phyloP scores from a whole-genome alignment of 2,113 vertebrate genomes.

The Paraplagusia blochii region DNA sequence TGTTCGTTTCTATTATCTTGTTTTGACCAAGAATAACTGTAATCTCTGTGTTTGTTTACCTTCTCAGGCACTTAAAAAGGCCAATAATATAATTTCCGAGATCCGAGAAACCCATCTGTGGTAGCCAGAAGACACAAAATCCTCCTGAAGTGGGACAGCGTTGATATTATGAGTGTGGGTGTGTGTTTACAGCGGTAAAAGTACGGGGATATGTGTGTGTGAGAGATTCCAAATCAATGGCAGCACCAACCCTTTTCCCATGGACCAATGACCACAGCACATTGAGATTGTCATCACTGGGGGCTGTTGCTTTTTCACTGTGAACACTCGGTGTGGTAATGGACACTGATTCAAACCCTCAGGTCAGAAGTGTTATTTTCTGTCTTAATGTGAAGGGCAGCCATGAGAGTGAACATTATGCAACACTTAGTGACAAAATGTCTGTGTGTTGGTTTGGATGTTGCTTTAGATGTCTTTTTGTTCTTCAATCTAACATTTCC shows the following conservation, averaged over 20 bases:
- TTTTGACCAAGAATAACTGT: slow-evolving; percentile 12
- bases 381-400: slow-evolving; percentile 20
- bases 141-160: slow-evolving; percentile 31
- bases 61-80: slow-evolving; percentile 77
- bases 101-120: slow-evolving; percentile 82
- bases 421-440: slow-evolving; percentile 17
- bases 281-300: slow-evolving; percentile 27
- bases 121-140: slow-evolving; percentile 65
- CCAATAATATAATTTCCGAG: slow-evolving; percentile 82
- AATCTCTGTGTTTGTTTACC: slow-evolving; percentile 5
- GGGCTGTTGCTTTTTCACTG: slow-evolving; percentile 40
- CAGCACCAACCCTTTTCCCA: slow-evolving; percentile 32
- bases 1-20: not conserved
- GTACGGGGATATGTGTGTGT: slow-evolving; percentile 2
- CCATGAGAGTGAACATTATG: slow-evolving; percentile 28
- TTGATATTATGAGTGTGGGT: slow-evolving; percentile 55
- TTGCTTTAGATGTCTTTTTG: slow-evolving; percentile 33
- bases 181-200: slow-evolving; percentile 43
- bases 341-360: slow-evolving; percentile 36
- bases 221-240: slow-evolving; percentile 9
- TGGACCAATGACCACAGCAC: slow-evolving; percentile 48
- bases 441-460: slow-evolving; percentile 10
- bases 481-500: no score
- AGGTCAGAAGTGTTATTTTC: slow-evolving; percentile 37
- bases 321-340: slow-evolving; percentile 30